Conservation (phyloP, 2,113 vertebrate species). For the Muntiacus reevesi region DNA sequence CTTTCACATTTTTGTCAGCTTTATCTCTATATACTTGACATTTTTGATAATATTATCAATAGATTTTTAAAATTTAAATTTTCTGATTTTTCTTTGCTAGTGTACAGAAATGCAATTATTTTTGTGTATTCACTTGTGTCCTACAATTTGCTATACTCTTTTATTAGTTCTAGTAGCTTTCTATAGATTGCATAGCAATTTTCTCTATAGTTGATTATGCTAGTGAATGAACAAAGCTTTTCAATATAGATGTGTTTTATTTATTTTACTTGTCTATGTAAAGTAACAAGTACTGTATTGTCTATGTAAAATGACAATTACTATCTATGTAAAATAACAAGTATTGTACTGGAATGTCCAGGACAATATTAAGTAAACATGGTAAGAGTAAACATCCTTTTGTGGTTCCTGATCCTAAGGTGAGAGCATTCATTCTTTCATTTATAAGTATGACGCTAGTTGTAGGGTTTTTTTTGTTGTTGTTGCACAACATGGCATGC, state of each 20-base stretch:
- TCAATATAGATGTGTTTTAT: background rate
- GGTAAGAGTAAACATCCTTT: background rate
- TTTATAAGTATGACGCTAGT: background rate
- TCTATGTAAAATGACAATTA: background rate
- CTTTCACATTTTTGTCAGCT: background rate
- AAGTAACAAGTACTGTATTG: background rate
- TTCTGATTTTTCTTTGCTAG: background rate
- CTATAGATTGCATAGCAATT: background rate
- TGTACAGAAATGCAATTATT: background rate
- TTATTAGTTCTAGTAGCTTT: slow-evolving; percentile 7
- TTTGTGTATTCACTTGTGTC: background rate
- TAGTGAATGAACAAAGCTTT: background rate
- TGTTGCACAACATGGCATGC: background rate
- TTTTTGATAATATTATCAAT: background rate
- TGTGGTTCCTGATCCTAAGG: background rate
- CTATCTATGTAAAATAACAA: background rate
- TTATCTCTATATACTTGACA: background rate
- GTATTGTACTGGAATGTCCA: background rate
- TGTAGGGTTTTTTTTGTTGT: background rate
- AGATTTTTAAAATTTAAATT: background rate
- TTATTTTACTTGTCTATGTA: background rate
- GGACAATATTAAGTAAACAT: background rate
- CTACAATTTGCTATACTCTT: background rate
- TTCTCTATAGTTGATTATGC: background rate
- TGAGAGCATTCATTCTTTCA: background rate